Percentiles rank a stretch among this genome's conserved stretches.
Conservation (phyloP, 1,140 invertebrate species). For the Lutraria rhynchaena region DNA sequence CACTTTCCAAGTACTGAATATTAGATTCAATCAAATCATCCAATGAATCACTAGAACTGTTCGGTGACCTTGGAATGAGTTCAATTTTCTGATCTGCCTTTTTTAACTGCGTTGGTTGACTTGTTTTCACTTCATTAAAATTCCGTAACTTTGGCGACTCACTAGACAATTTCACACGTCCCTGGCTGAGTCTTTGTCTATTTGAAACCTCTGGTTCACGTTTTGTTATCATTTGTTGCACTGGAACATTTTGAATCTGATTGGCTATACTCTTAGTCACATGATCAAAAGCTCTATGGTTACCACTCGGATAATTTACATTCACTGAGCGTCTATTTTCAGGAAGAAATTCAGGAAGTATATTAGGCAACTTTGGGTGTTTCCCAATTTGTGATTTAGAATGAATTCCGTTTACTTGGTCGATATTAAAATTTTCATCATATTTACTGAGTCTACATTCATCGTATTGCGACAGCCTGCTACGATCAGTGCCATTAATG, state of each 20-base stretch:
- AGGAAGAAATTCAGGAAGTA: constrained; percentile 44
- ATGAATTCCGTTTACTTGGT: constrained; percentile 27
- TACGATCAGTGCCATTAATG: constrained; percentile 37
- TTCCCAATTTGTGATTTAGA: constrained; percentile 27
- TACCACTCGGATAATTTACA: constrained; percentile 16
- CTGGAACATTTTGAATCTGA: constrained; percentile 4
- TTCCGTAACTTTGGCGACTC: constrained; percentile 51
- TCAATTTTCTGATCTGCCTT: constrained; percentile 62
- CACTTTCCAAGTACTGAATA: constrained; percentile 76
- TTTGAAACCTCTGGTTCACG: constrained; percentile 13
- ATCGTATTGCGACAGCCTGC: constrained; percentile 22
- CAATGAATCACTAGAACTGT: constrained; percentile 75
- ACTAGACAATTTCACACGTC: constrained; percentile 37
- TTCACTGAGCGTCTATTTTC: constrained; percentile 38
- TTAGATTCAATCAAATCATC: constrained; percentile 79
- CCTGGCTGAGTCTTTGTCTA: neutral
- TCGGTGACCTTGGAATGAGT: constrained; percentile 59
- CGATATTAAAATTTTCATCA: constrained; percentile 49
- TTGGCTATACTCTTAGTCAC: neutral
- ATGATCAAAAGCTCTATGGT: neutral
- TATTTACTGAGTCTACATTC: constrained; percentile 45
- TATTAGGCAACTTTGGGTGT: constrained; percentile 33
- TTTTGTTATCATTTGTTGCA: constrained; percentile 6
- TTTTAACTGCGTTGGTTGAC: constrained; percentile 59
- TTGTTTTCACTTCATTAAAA: constrained; percentile 56